Evolutionary conservation across 2,113 vertebrate species (phyloP).

Genomic region (Erinaceus europaeus): DNA sequence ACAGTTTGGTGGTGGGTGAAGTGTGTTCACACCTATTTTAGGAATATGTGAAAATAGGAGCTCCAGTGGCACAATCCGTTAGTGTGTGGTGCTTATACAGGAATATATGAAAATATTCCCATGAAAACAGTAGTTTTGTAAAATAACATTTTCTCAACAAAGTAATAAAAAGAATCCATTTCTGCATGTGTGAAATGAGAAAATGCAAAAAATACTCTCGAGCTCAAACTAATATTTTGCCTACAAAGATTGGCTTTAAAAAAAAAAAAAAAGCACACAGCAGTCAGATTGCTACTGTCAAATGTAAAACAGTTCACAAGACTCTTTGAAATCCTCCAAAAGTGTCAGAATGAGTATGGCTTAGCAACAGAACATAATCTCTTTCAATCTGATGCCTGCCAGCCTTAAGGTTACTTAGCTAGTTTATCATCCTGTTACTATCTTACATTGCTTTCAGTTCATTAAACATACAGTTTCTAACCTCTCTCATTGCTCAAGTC

Average conservation of each 20-base stretch:
- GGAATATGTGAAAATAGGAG: too few species aligned
- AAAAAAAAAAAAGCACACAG: background rate
- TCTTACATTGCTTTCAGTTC: background rate
- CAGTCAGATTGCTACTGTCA: background rate
- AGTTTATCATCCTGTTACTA: too few species aligned
- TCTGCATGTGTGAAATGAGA: background rate
- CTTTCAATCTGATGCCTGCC: background rate
- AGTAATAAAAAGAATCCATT: too few species aligned
- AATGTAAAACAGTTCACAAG: background rate
- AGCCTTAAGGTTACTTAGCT: fast-evolving
- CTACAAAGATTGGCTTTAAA: background rate
- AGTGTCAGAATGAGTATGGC: background rate
- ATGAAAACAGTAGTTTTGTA: too few species aligned
- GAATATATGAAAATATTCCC: too few species aligned
- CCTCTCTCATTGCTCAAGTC: background rate
- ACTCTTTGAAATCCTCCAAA: background rate
- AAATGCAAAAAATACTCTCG: fast-evolving
- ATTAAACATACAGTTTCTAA: background rate
- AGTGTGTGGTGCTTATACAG: too few species aligned
- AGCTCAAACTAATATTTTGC: background rate
- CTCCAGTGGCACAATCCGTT: too few species aligned
- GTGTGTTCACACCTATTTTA: too few species aligned
- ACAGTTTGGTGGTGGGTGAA: too few species aligned
- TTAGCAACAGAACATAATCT: too few species aligned
- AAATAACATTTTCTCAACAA: too few species aligned